Evolutionary conservation across 2,888 invertebrate genomes (phyloP).

Genomic region (Leucoptera coffeella): DNA sequence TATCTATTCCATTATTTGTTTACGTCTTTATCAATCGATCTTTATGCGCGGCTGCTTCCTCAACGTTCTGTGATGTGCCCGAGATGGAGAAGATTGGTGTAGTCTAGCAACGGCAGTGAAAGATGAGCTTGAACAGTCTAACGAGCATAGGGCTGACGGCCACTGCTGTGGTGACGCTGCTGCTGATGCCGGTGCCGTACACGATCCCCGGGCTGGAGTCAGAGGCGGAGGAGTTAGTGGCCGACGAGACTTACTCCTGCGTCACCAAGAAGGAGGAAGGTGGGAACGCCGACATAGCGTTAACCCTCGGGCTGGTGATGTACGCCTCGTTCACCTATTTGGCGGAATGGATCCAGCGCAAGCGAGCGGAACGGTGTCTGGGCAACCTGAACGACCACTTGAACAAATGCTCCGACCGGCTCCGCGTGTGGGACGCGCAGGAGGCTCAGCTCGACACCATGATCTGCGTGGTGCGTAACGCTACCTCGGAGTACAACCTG

Average conservation of each 20-base stretch:
- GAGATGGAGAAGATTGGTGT: too few relatives aligned
- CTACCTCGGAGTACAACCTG: constrained; percentile 30
- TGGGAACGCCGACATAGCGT: constrained; percentile 20
- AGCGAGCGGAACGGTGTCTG: constrained; percentile 20
- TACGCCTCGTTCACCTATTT: constrained; percentile 18
- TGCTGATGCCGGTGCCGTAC: constrained; percentile 26
- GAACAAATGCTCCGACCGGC: constrained; percentile 16
- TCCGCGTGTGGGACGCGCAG: constrained; percentile 22
- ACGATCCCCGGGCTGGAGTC: constrained; percentile 14
- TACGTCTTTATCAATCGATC: too few relatives aligned
- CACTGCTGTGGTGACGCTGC: constrained; percentile 18
- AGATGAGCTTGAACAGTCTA: too few relatives aligned
- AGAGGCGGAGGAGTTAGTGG: too few relatives aligned
- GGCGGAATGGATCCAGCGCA: constrained; percentile 33
- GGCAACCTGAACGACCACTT: constrained; percentile 17
- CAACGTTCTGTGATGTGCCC: too few relatives aligned
- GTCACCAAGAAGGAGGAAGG: constrained; percentile 9
- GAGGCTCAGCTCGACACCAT: constrained; percentile 24
- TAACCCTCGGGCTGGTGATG: constrained; percentile 15
- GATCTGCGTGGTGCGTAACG: constrained; percentile 22
- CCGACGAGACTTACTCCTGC: constrained; percentile 10
- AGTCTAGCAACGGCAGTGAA: too few relatives aligned
- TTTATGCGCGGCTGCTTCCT: too few relatives aligned
- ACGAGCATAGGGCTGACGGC: constrained; percentile 20
- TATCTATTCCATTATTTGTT: too few relatives aligned